Conservation (phyloP, 1,140 invertebrate genomes). For the Panagrolaimus sp. region DNA sequence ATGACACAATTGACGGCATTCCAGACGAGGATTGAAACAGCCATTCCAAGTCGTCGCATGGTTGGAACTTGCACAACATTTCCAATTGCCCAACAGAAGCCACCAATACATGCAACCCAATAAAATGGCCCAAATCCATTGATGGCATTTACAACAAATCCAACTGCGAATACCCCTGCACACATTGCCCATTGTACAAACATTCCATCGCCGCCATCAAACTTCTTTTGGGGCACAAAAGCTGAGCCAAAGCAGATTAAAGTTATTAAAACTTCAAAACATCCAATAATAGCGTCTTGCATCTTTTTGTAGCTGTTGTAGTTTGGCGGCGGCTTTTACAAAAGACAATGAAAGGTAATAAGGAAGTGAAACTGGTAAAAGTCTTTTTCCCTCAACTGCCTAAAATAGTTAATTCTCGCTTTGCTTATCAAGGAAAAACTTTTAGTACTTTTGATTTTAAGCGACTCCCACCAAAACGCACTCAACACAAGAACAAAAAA, state of each 20-base stretch:
- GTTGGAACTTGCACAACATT: constrained; percentile 10
- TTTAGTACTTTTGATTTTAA: too few relatives aligned
- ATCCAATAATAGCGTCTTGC: too few relatives aligned
- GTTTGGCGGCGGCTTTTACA: too few relatives aligned
- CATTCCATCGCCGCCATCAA: constrained; percentile 9
- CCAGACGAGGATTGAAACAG: constrained; percentile 29
- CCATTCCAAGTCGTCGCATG: constrained; percentile 30
- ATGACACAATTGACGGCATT: constrained; percentile 30
- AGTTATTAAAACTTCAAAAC: neutral
- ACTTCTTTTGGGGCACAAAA: constrained; percentile 1
- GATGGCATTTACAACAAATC: neutral
- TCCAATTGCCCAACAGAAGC: constrained; percentile 3
- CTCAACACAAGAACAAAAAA: too few relatives aligned
- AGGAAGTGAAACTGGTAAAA: too few relatives aligned
- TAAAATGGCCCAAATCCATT: neutral
- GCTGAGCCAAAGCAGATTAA: neutral
- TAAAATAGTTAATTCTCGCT: too few relatives aligned
- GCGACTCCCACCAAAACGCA: too few relatives aligned
- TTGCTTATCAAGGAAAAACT: too few relatives aligned
- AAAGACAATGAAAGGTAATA: too few relatives aligned
- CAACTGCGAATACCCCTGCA: neutral
- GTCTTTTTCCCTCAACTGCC: too few relatives aligned
- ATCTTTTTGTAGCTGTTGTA: too few relatives aligned
- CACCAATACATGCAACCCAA: neutral
- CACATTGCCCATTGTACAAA: constrained; percentile 10